Evolutionary conservation across 2,113 vertebrate genomes (phyloP).

Genomic region (Psephotus haematonotus): DNA sequence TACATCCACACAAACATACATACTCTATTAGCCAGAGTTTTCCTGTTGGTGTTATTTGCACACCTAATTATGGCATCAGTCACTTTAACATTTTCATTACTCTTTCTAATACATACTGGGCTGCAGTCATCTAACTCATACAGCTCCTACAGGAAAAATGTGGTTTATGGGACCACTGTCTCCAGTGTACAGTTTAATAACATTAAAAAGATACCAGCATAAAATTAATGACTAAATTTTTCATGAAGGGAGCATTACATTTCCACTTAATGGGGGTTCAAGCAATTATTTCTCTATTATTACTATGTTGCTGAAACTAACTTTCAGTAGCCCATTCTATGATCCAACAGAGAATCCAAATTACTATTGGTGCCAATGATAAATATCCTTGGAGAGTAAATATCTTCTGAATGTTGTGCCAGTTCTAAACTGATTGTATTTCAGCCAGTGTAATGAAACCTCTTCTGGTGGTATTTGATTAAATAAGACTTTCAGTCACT

Average conservation of each 20-base stretch:
- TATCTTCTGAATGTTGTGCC: not conserved
- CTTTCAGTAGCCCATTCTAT: not conserved
- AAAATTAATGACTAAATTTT: conserved; percentile 59
- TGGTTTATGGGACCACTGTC: conserved; percentile 28
- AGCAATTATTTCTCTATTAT: conserved; percentile 39
- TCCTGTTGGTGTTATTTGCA: not conserved
- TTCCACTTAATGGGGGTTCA: conserved; percentile 43
- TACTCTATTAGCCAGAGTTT: not conserved
- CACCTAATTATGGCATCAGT: conserved; percentile 48
- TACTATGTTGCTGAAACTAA: conserved; percentile 36
- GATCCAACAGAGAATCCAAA: conserved; percentile 14
- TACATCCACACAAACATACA: not conserved
- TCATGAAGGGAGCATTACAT: conserved; percentile 32
- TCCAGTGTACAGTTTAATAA: conserved; percentile 41
- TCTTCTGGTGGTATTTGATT: not conserved
- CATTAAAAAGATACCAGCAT: conserved; percentile 54
- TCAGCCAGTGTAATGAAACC: not conserved
- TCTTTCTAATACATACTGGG: not conserved
- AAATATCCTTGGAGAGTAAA: conserved; percentile 49
- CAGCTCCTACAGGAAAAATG: conserved; percentile 10
- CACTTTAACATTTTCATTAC: conserved; percentile 51
- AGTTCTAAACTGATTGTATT: not conserved
- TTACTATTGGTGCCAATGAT: conserved; percentile 14
- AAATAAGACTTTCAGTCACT: not conserved
- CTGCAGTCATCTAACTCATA: conserved; percentile 14